Percentiles rank a stretch among this genome's conserved stretches.
These are phyloP conservation scores for Metalampra italica DNA, from an alignment of 2,888 invertebrate genomes.

Conservation along the genomic window DNA sequence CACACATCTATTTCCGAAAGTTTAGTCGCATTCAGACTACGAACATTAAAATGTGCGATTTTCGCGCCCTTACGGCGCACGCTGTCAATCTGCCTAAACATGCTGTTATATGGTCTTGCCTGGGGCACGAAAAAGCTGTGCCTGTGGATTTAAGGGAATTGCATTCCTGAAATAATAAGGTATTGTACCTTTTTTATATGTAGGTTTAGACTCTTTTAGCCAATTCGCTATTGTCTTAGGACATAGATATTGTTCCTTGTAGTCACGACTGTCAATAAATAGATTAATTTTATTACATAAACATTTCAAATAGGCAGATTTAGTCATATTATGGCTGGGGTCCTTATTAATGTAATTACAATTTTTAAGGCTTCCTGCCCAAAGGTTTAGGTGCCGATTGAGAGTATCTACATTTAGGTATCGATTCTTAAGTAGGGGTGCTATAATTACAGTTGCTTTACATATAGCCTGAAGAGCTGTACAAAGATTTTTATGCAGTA, in stretches of 20 bases:
- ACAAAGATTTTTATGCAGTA: not conserved
- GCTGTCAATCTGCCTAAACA: not conserved
- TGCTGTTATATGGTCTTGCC: not conserved
- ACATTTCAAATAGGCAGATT: not conserved
- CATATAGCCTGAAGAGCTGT: not conserved
- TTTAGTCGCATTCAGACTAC: not conserved
- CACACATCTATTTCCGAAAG: not conserved
- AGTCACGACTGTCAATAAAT: not conserved
- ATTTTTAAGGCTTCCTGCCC: not conserved
- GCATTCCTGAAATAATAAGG: not conserved
- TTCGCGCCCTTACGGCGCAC: not conserved
- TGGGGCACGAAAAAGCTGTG: conserved; percentile 1
- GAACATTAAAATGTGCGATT: not conserved
- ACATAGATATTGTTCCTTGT: not conserved
- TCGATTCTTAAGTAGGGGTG: not conserved
- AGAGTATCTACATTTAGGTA: not conserved
- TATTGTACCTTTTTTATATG: not conserved
- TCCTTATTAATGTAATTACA: not conserved
- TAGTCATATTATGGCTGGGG: not conserved
- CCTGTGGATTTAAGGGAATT: not conserved
- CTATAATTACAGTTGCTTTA: not conserved
- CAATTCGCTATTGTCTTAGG: not conserved
- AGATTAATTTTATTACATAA: not conserved
- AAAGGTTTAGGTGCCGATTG: not conserved
- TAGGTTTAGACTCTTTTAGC: not conserved